Base-by-base conservation (phyloP, 2,888 invertebrate species). In the Cynaeus angustus region DNA sequence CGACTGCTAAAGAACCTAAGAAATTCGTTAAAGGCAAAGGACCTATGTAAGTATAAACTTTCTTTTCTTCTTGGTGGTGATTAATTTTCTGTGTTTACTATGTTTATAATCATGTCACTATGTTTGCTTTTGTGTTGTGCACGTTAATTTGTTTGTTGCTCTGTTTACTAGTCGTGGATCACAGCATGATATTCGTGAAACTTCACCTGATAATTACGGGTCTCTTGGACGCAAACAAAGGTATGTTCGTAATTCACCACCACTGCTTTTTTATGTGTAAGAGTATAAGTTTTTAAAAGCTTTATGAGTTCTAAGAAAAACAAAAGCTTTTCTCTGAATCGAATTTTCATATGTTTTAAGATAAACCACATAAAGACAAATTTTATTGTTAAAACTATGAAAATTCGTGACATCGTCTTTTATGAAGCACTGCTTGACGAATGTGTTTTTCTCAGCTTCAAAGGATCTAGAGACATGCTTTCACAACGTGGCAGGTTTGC, bases 171-270 rank as follows among this genome's bases (percentile, higher is more conserved):
- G 92, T 82, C 91, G 91, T 83, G 92, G 92, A 80, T 92, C 92
- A 75, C 91, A 91, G 86, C 91, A 92, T 87, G 92, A 92, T 85
- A 88, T 92, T 82, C 87, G 90, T 78, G 93, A 93, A 79, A 88
- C 89, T 77, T 92, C 93, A 79, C 92, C 92, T 74, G 93, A 93
- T 85, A 90, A 88, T 82, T 89, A 90, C 79, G 90, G 90, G 83
- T 87, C 89, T 79, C 86, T 89, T 78, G 86, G 88, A 83, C 89
- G 92, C 85, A 91, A 91, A 83, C 92, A 91, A 89, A 93, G 93
- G 93, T 93, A 90, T 87, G 92, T 88, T 81, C 77, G 50, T 64
- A 21, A 21, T 13, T 41, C 12, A 21, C 50, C 61, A 66, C 69
- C 26, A 7, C 16, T 61, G 41, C 30, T 53, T 21, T 10, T 48